These are phyloP conservation scores for Platycheirus albimanus DNA, from an alignment of 2,888 invertebrate genomes.

Conservation along the genomic window DNA sequence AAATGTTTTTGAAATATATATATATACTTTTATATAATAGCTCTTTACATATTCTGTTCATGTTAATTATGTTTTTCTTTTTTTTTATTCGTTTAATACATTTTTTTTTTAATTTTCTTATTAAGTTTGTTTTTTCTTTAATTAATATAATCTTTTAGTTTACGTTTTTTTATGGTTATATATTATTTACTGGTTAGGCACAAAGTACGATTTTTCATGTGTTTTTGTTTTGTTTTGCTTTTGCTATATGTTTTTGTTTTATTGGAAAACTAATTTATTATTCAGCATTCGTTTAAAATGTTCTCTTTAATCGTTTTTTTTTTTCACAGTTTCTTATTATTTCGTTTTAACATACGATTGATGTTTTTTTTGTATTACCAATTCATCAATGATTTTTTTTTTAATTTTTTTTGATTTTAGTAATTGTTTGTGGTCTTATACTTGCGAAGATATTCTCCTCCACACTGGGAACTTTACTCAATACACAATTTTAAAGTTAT, in stretches of 20 bases:
- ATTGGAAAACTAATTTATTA: conserved; percentile 55
- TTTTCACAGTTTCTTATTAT: conserved; percentile 34
- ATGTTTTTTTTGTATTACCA: conserved; percentile 13
- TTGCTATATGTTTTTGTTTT: conserved; percentile 64
- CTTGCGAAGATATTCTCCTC: too few relatives aligned
- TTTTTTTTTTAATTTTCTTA: conserved; percentile 70
- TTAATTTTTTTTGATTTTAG: background rate
- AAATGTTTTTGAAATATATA: conserved; percentile 64
- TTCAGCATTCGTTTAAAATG: conserved; percentile 26
- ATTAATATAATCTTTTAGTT: conserved; percentile 40
- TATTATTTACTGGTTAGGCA: conserved; percentile 80
- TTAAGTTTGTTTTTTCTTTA: conserved; percentile 72
- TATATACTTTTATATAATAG: conserved; percentile 42
- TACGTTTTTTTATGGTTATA: too few relatives aligned
- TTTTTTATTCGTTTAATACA: conserved; percentile 15
- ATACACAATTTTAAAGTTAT: too few relatives aligned
- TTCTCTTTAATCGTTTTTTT: conserved; percentile 27
- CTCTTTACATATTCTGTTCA: conserved; percentile 28
- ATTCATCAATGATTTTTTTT: background rate
- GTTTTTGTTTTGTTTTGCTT: conserved; percentile 53
- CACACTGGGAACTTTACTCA: too few relatives aligned
- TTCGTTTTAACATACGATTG: conserved; percentile 3
- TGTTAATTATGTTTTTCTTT: conserved; percentile 34
- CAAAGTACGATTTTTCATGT: conserved; percentile 78
- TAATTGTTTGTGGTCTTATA: too few relatives aligned